These are phyloP conservation scores for Chaetura pelagica DNA, from an alignment of 2,113 vertebrate species.

Conservation along the genomic window DNA sequence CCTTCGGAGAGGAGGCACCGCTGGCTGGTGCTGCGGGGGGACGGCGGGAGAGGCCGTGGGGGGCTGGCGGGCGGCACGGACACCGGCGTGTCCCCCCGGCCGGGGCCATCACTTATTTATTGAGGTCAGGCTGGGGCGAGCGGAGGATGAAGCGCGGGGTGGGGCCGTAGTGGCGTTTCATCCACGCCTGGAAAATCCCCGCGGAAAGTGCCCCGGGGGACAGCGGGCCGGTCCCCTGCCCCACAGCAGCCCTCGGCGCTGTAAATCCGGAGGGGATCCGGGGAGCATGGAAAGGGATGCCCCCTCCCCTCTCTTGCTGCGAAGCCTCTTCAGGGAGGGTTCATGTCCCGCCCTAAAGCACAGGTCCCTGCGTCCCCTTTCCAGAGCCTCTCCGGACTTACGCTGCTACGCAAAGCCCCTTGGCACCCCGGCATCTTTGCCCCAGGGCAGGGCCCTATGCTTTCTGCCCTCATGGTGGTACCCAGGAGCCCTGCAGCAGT, in stretches of 20 bases:
- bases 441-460: not conserved
- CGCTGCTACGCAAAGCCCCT: not conserved
- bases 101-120: constrained; percentile 36
- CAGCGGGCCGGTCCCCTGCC: not conserved
- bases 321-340: not conserved
- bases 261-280: not conserved
- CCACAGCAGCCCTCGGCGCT: not conserved
- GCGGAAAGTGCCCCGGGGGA: not conserved
- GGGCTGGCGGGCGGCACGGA: not conserved
- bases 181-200: constrained; percentile 25
- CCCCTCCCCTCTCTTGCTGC: not conserved
- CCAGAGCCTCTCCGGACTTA: not conserved
- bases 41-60: not conserved
- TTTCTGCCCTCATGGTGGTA: not conserved
- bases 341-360: not conserved
- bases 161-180: not conserved
- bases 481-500: not conserved
- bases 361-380: not conserved
- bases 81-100: not conserved
- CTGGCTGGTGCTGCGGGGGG: not conserved
- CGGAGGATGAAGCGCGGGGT: not conserved
- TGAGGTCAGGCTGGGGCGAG: constrained; percentile 44
- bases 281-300: no score
- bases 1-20: no score
- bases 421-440: not conserved